Base-by-base conservation (phyloP, 2,797 vertebrate species). In the Neomorphus geoffroyi region DNA sequence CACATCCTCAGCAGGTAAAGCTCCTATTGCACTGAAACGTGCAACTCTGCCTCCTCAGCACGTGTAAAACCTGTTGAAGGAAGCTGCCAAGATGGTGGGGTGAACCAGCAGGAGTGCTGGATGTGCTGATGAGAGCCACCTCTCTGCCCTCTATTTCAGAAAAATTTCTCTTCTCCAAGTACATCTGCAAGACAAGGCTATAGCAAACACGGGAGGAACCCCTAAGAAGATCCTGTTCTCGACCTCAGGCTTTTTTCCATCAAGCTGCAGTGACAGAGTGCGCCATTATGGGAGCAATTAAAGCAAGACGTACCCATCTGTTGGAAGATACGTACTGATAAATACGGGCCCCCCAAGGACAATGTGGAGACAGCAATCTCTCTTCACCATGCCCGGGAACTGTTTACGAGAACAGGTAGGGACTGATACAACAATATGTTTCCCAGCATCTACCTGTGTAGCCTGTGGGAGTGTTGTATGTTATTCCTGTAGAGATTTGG, bases 291-390 rank as follows among this genome's bases (percentile, higher is more conserved):
- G 16, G 21, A 88, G 30, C 9, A 5, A 15, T 8, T 39, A 51
- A 54, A 60, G 60, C 43, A 73, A 69, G 74, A 69, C 46, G 48
- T 2, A 1, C 19, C 7, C 0, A 0, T 37, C 33, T 1, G 2
- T 66, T 48, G 21, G 32, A 60, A 72, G 65, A n/a, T 2, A 10
- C 13, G 3, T 46, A 6, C 6, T 45, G 18, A 22, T 56, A 43
- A 69, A 54, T 39, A 22, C 8, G 39, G 19, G 10, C 0, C 1
- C 18, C n/a, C 22, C 19, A 35, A 80, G 39, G 19, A 30, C 56
- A n/a, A 23, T 2, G 4, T 23, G 22, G 51, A 66, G 24, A n/a
- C 5, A 56, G 13, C 26, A 64, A 22, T 67, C 10, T 48, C 30
- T 80, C 27, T 56, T 23, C 13, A 14, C 12, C 14, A 3, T 37